Conservation (phyloP, 2,888 invertebrate species). For the Phyto melanocephala region DNA sequence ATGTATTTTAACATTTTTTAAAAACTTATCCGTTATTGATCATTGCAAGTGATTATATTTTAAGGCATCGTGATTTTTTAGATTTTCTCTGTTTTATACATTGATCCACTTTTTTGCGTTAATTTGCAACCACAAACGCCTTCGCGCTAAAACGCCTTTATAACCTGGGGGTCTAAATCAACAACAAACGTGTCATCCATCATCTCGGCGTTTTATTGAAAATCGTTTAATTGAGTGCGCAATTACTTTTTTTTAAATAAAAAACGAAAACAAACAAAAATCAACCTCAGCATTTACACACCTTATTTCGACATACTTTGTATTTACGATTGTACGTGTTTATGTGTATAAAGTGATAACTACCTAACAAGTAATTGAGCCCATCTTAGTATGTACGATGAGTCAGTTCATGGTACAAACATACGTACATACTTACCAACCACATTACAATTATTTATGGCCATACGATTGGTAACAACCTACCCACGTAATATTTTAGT, state of each 20-base stretch:
- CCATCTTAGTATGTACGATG: too few relatives aligned
- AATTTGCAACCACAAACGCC: slow-evolving; percentile 58
- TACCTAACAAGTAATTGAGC: too few relatives aligned
- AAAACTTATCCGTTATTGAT: slow-evolving; percentile 29
- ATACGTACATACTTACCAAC: not conserved
- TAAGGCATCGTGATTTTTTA: slow-evolving; percentile 42
- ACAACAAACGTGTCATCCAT: slow-evolving; percentile 40
- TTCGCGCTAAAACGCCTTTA: slow-evolving; percentile 58
- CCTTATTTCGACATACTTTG: slow-evolving; percentile 6
- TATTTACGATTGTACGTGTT: too few relatives aligned
- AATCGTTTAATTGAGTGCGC: slow-evolving; percentile 66
- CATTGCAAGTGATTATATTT: slow-evolving; percentile 51
- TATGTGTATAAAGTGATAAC: too few relatives aligned
- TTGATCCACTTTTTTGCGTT: not conserved
- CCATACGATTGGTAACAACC: slow-evolving; percentile 20
- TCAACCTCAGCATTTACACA: slow-evolving; percentile 12
- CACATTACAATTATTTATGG: not conserved
- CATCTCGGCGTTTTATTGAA: slow-evolving; percentile 41
- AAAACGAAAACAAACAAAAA: slow-evolving; percentile 17
- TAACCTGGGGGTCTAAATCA: slow-evolving; percentile 58
- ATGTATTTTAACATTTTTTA: too few relatives aligned
- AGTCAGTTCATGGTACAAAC: not conserved
- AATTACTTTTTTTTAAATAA: slow-evolving; percentile 69
- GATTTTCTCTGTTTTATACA: slow-evolving; percentile 17
- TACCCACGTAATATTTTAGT: slow-evolving; percentile 39